A percentile compares a stretch with the other conserved stretches of the same genome.
Evolutionary conservation across 2,113 vertebrate species (phyloP).

Genomic region (Turnix velox): DNA sequence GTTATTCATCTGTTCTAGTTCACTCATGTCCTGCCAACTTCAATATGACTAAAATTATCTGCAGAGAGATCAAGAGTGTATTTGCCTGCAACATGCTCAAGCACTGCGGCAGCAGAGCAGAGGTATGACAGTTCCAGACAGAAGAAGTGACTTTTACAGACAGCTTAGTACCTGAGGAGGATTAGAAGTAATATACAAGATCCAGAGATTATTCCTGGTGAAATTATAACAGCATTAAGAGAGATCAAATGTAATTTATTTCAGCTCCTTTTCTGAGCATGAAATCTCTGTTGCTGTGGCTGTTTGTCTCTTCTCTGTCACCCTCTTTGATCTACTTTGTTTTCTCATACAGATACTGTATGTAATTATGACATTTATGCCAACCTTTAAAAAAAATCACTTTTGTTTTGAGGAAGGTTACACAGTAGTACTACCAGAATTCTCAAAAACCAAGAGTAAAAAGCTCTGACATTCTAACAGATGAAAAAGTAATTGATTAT

Average conservation of each 20-base stretch:
- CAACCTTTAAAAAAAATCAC: conserved; percentile 55
- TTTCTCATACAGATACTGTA: conserved; percentile 51
- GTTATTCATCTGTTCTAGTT: conserved; percentile 38
- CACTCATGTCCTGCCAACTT: conserved; percentile 30
- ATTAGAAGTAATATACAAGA: not conserved
- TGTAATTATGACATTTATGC: conserved; percentile 65
- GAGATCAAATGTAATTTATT: conserved; percentile 55
- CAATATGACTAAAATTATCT: conserved; percentile 49
- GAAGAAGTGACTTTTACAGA: conserved; percentile 7
- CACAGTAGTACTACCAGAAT: conserved; percentile 27
- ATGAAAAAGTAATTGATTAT: conserved; percentile 28
- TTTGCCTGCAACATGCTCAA: not conserved
- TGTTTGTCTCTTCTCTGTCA: conserved; percentile 57
- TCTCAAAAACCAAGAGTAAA: conserved; percentile 6
- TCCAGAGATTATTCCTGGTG: conserved; percentile 2
- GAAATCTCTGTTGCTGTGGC: conserved; percentile 26
- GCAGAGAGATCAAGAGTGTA: conserved; percentile 31
- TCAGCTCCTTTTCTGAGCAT: conserved; percentile 1
- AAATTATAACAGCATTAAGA: conserved; percentile 42
- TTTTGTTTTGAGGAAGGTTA: conserved; percentile 38
- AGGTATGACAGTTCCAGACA: not conserved
- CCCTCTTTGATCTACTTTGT: conserved; percentile 61
- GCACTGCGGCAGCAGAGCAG: not conserved
- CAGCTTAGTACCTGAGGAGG: not conserved
- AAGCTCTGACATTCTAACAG: conserved; percentile 18